Conservation (phyloP, 2,888 invertebrate species). For the Sarcophaga carnaria region DNA sequence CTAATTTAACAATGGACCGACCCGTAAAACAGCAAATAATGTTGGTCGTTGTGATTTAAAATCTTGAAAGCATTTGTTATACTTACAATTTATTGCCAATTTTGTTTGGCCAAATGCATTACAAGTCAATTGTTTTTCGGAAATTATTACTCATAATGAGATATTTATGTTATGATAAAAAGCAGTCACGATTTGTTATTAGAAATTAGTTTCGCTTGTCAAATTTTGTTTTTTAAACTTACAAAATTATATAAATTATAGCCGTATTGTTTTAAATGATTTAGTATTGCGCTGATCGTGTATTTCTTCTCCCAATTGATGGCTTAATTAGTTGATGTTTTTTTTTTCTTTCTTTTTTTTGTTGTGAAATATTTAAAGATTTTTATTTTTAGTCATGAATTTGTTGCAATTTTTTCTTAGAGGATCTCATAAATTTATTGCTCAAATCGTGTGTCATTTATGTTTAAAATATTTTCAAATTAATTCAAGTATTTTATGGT, state of each 20-base stretch:
- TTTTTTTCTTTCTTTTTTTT: neutral
- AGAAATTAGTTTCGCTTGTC: slow-evolving; percentile 61
- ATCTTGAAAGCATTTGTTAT: slow-evolving; percentile 41
- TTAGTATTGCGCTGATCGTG: slow-evolving; percentile 49
- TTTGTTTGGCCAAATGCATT: neutral
- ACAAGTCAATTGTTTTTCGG: slow-evolving; percentile 28
- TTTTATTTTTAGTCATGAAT: neutral
- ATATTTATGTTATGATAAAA: slow-evolving; percentile 64
- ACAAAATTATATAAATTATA: slow-evolving; percentile 32
- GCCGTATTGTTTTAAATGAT: slow-evolving; percentile 44
- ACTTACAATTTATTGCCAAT: neutral
- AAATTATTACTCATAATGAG: slow-evolving; percentile 67
- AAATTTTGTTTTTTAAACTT: slow-evolving; percentile 17
- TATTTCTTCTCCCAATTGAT: slow-evolving; percentile 40
- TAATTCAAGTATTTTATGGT: slow-evolving; percentile 78
- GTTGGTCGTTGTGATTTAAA: neutral
- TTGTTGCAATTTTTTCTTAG: neutral
- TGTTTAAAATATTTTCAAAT: slow-evolving; percentile 75
- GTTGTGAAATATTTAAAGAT: slow-evolving; percentile 2
- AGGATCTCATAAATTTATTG: slow-evolving; percentile 10
- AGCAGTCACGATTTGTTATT: slow-evolving; percentile 59
- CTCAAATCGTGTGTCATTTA: slow-evolving; percentile 71
- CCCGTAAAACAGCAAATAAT: neutral
- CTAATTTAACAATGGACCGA: slow-evolving; percentile 19
- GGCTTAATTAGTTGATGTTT: slow-evolving; percentile 58